These are phyloP conservation scores for Mormyrus proboscirostris DNA, from an alignment of 2,797 vertebrate species.

Conservation along the genomic window DNA sequence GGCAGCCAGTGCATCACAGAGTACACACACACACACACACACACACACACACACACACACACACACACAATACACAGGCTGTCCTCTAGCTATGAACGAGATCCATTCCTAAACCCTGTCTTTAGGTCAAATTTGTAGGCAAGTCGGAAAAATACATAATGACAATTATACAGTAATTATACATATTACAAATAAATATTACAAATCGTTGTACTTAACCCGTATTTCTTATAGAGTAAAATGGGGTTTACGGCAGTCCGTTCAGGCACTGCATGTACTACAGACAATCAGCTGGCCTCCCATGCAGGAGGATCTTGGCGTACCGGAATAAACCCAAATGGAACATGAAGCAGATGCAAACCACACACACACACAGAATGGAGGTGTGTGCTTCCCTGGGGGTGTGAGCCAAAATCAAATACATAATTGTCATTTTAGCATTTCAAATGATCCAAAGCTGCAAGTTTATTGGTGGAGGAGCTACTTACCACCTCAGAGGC, in stretches of 20 bases:
- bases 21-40: background rate
- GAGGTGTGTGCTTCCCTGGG: background rate
- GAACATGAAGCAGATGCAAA: background rate
- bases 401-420: background rate
- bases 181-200: background rate
- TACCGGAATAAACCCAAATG: background rate
- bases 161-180: background rate
- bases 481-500: slow-evolving; percentile 51
- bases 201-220: background rate
- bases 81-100: background rate
- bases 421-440: background rate
- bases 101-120: background rate
- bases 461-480: background rate
- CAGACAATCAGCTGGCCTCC: background rate
- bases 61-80: background rate
- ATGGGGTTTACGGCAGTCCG: background rate
- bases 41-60: background rate
- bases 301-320: background rate
- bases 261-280: background rate
- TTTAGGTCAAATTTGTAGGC: background rate
- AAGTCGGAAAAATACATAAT: background rate
- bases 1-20: background rate
- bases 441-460: background rate
- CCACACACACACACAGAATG: background rate
- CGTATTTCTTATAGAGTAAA: background rate